Evolutionary conservation across 2,888 invertebrate genomes (phyloP).

Genomic region (Caenorhabditis plicata): DNA sequence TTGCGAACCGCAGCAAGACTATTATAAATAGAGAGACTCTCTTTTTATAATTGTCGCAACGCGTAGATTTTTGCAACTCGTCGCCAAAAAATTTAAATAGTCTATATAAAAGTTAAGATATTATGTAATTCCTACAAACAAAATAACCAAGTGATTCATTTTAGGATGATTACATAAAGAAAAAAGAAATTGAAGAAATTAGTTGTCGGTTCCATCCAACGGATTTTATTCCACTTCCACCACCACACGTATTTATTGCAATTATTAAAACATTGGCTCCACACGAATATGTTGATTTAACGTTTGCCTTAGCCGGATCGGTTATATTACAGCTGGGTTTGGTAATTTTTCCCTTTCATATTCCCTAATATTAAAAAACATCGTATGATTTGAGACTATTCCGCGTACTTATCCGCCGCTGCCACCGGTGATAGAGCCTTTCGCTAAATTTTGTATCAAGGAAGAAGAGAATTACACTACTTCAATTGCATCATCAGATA

Average conservation of each 20-base stretch:
- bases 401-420: slow-evolving; percentile 14
- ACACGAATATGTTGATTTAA: slow-evolving; percentile 28
- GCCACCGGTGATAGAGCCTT: slow-evolving; percentile 27
- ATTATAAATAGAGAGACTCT: too few species aligned
- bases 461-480: too few species aligned
- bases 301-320: slow-evolving; percentile 21
- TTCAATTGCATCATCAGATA: slow-evolving; percentile 23
- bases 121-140: not conserved
- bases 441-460: slow-evolving; percentile 2
- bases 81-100: too few species aligned
- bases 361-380: not conserved
- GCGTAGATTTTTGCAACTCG: too few species aligned
- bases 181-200: not conserved
- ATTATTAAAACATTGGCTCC: slow-evolving; percentile 22
- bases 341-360: not conserved
- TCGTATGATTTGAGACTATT: slow-evolving; percentile 1
- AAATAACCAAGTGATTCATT: not conserved
- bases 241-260: slow-evolving; percentile 18
- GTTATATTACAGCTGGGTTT: slow-evolving; percentile 12
- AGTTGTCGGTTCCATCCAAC: slow-evolving; percentile 13
- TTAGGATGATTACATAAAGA: not conserved
- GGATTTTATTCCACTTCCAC: slow-evolving; percentile 21
- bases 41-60: too few species aligned
- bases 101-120: not conserved
- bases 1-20: too few species aligned